Evolutionary conservation across 2,888 invertebrate species (phyloP).

Genomic region (Eugnorisma glareosa): DNA sequence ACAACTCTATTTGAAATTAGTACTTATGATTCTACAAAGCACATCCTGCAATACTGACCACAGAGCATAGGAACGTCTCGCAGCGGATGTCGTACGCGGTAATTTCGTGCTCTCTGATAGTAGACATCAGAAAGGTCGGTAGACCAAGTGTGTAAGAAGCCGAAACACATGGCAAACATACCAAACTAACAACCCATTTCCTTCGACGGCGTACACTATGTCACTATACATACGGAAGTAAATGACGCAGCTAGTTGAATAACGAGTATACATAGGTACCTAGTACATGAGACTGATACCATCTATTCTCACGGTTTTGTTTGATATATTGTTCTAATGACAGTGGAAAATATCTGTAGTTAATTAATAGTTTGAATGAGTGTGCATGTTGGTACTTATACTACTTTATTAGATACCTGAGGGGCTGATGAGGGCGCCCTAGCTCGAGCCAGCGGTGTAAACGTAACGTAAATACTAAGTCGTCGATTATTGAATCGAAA

Average conservation of each 20-base stretch:
- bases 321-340: background rate
- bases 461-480: too few relatives aligned
- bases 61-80: background rate
- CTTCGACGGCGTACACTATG: slow-evolving; percentile 3
- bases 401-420: background rate
- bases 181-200: slow-evolving; percentile 35
- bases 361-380: background rate
- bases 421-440: too few relatives aligned
- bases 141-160: background rate
- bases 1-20: background rate
- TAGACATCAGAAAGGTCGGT: background rate
- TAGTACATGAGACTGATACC: slow-evolving; percentile 3
- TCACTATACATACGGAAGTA: slow-evolving; percentile 6
- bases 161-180: slow-evolving; percentile 2
- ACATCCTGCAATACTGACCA: background rate
- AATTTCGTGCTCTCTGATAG: background rate
- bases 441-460: too few relatives aligned
- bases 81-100: background rate
- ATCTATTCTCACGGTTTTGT: slow-evolving; percentile 14
- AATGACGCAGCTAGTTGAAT: slow-evolving; percentile 5
- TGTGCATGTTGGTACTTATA: background rate
- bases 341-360: background rate
- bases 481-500: too few relatives aligned
- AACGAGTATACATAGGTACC: background rate
- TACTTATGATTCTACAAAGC: background rate